Conservation (phyloP, 2,113 vertebrate genomes). For the Callipepla californica region DNA sequence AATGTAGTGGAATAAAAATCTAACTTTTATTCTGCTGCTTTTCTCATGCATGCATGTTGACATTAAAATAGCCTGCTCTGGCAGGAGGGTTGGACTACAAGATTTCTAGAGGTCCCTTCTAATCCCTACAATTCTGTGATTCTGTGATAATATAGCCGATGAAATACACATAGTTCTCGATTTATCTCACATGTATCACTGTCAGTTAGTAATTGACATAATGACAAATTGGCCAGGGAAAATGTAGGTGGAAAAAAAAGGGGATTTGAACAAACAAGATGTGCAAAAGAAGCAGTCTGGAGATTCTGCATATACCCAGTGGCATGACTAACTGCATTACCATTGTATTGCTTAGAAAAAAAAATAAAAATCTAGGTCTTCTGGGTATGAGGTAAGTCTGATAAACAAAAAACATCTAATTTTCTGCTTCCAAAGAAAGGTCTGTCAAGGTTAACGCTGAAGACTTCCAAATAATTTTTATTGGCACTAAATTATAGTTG, state of each 20-base stretch:
- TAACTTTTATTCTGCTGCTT: background rate
- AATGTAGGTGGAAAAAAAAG: background rate
- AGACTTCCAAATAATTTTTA: slow-evolving; percentile 42
- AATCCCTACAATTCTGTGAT: too few relatives aligned
- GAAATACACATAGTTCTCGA: slow-evolving; percentile 6
- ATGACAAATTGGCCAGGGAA: slow-evolving; percentile 43
- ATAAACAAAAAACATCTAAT: slow-evolving; percentile 63
- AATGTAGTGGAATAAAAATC: background rate
- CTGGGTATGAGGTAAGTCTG: slow-evolving; percentile 43
- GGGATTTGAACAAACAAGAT: background rate
- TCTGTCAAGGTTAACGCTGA: slow-evolving; percentile 58
- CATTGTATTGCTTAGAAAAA: background rate
- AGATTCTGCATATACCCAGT: background rate
- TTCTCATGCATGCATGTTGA: background rate
- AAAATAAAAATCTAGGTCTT: slow-evolving; percentile 19
- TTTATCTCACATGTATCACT: slow-evolving; percentile 23
- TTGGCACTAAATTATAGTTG: slow-evolving; percentile 31
- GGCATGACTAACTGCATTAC: background rate
- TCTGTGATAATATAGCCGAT: background rate
- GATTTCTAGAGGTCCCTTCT: too few relatives aligned
- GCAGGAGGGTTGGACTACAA: too few relatives aligned
- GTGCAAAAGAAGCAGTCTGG: background rate
- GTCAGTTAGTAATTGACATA: slow-evolving; percentile 37
- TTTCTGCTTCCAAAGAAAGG: slow-evolving; percentile 57
- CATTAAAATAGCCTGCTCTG: background rate